Evolutionary conservation across 2,888 invertebrate species (phyloP), one percentile per base, ranked within the genome.

Genomic region (Gnatocerus cornutus): DNA sequence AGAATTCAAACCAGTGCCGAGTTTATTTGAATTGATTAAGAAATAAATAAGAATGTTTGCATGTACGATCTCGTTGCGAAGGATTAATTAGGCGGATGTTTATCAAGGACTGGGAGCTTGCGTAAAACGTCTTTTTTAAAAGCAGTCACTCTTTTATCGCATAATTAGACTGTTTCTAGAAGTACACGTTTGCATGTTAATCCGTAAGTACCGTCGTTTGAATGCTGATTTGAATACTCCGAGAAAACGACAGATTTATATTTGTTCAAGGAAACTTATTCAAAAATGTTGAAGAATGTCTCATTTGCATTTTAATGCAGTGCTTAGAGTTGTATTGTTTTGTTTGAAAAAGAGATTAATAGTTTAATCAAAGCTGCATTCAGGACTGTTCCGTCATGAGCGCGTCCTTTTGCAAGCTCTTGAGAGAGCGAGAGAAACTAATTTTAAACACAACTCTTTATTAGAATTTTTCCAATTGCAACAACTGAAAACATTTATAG

Each of bases 141-240:
- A 14, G 53, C 48, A 65, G 56, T 56, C 64, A 21, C 43, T 30
- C 39, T 59, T 58, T 33, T 7, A 43, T 30, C 30, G 53, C 13
- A 14, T 64, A 69, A 69, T 63, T 68, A 69, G 58, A 43, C 33
- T 50, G 64, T 58, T 69, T 48, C 16, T 63, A 5, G 16, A 58
- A 58, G 48, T 61, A 68, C 37, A 64, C 37, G 52, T 69, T 73
- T 55, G 68, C 71, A 69, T 71, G 72, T 68, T 75, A 71, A 74
- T 74, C 72, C 71, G 58, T 55, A 52, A 55, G 70, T 46, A 66
- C 63, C 63, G 70, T 70, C 67, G 69, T 64, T 55, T 58, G 63
- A 56, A 67, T 58, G 41, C 59, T 16, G 33, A 72, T 75, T 73
- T 75, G 63, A 72, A 75, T 75, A 74, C 74, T 74, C 74, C 73